Conservation (phyloP, 2,888 invertebrate species). For the Cataglyphis albicans region DNA sequence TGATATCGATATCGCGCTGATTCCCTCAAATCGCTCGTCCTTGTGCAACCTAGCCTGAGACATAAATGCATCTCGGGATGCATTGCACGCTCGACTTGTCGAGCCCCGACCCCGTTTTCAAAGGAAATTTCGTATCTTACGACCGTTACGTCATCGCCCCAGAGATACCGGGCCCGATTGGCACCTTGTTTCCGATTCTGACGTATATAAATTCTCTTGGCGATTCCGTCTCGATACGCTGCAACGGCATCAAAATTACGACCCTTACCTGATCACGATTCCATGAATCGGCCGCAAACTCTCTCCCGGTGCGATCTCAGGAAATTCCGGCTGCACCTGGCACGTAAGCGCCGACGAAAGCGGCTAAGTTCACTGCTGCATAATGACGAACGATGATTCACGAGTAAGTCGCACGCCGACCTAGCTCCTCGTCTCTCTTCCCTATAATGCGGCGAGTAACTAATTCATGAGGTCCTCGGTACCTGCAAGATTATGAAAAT, state of each 20-base stretch:
- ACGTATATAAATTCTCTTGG: slow-evolving; percentile 37
- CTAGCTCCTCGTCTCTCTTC: slow-evolving; percentile 31
- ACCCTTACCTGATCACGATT: slow-evolving; percentile 57
- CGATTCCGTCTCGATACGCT: background rate
- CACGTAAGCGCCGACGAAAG: slow-evolving; percentile 12
- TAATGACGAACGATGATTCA: slow-evolving; percentile 62
- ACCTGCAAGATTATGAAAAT: slow-evolving; percentile 55
- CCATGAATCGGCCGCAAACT: slow-evolving; percentile 18
- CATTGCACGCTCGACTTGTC: slow-evolving; percentile 24
- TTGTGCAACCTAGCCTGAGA: background rate
- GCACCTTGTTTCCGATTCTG: slow-evolving; percentile 47
- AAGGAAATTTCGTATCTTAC: slow-evolving; percentile 26
- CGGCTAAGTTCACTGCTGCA: slow-evolving; percentile 52
- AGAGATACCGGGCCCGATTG: slow-evolving; percentile 40
- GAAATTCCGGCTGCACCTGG: slow-evolving; percentile 34
- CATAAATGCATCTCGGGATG: background rate
- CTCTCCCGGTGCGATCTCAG: slow-evolving; percentile 18
- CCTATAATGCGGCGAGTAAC: slow-evolving; percentile 9
- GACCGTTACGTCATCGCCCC: slow-evolving; percentile 29
- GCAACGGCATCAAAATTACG: slow-evolving; percentile 11
- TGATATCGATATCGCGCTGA: background rate
- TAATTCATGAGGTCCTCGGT: slow-evolving; percentile 32
- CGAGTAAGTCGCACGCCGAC: slow-evolving; percentile 55
- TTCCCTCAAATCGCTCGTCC: background rate
- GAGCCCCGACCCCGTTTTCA: background rate